A percentile compares a stretch with the other conserved stretches of the same genome.
Evolutionary conservation across 2,113 vertebrate species (phyloP).

Genomic region (Seriola aureovittata): DNA sequence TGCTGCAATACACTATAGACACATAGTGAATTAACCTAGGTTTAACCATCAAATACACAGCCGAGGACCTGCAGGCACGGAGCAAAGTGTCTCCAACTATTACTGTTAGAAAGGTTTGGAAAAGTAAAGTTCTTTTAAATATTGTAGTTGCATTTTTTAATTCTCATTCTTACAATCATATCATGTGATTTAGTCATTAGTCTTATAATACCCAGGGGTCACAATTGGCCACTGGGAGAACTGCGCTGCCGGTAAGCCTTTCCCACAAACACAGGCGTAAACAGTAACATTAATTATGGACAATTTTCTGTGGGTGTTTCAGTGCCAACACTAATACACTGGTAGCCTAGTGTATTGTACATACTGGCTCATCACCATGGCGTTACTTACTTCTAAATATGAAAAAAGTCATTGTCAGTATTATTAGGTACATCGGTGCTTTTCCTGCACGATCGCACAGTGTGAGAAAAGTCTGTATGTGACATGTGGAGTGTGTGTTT

Average conservation of each 20-base stretch:
- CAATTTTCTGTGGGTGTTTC: background rate
- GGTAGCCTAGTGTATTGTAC: background rate
- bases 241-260: background rate
- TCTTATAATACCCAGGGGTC: background rate
- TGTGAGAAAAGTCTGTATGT: background rate
- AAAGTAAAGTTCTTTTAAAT: background rate
- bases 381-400: background rate
- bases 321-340: too few relatives aligned
- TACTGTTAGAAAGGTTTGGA: background rate
- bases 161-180: background rate
- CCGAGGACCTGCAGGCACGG: background rate
- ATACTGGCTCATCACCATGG: background rate
- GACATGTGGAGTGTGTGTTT: background rate
- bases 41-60: background rate
- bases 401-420: background rate
- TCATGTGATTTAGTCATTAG: too few relatives aligned
- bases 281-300: background rate
- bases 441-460: background rate
- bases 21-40: too few relatives aligned
- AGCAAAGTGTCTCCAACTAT: background rate
- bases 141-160: background rate
- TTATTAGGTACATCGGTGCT: background rate
- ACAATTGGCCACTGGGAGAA: background rate
- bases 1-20: too few relatives aligned
- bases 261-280: conserved; percentile 15